These are phyloP conservation scores for Drosophila tani DNA, from an alignment of 1,140 invertebrate species.

Conservation along the genomic window DNA sequence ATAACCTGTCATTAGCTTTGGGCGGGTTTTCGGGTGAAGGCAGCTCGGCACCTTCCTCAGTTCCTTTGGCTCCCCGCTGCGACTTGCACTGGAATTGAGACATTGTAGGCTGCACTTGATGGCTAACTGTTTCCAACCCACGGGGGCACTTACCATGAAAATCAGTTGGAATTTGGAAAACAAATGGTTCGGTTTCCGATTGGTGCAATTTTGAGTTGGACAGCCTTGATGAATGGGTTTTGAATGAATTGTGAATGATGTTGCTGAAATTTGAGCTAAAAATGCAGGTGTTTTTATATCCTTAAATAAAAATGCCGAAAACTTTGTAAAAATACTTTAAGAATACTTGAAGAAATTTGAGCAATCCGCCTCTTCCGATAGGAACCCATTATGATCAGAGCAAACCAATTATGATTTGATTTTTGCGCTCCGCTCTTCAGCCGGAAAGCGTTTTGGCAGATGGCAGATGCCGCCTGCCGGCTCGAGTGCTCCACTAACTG, in stretches of 20 bases:
- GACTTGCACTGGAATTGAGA: constrained; percentile 70
- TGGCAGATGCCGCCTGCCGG: constrained; percentile 25
- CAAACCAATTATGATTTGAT: constrained; percentile 37
- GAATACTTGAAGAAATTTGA: neutral
- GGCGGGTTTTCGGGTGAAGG: constrained; percentile 42
- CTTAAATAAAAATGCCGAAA: neutral
- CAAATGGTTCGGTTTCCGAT: constrained; percentile 9
- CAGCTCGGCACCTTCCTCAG: constrained; percentile 28
- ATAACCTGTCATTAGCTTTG: constrained; percentile 79
- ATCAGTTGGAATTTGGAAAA: neutral
- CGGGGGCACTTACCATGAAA: constrained; percentile 18
- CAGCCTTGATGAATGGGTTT: constrained; percentile 28
- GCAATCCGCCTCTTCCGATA: constrained; percentile 3
- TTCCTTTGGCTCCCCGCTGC: constrained; percentile 35
- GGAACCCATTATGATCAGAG: constrained; percentile 34
- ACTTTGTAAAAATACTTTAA: neutral
- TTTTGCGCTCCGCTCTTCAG: constrained; percentile 10
- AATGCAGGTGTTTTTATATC: neutral
- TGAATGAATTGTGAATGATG: neutral
- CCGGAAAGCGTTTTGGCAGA: constrained; percentile 31
- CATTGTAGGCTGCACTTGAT: constrained; percentile 67
- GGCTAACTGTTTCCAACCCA: constrained; percentile 6
- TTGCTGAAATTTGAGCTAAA: neutral
- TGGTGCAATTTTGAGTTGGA: constrained; percentile 9
- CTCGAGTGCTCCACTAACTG: constrained; percentile 31